A percentile compares a stretch with the other conserved stretches of the same genome.
These are phyloP conservation scores for Bellardia bayeri DNA, from an alignment of 2,888 invertebrate species.

Conservation along the genomic window DNA sequence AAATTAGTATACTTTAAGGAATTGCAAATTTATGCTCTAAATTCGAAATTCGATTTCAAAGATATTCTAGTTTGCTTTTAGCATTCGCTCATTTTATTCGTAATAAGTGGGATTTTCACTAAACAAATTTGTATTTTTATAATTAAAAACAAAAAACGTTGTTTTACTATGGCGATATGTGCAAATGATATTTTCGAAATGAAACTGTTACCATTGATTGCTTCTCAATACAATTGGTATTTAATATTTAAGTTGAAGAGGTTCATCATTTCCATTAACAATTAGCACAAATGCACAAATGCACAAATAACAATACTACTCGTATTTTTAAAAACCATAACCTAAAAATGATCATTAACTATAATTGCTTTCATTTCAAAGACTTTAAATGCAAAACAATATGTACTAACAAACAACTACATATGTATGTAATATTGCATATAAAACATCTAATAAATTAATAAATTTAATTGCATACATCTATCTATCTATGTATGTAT, in stretches of 20 bases:
- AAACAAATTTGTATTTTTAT: constrained; percentile 52
- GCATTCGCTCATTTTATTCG: constrained; percentile 20
- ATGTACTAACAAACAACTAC: not conserved
- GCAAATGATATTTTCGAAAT: not conserved
- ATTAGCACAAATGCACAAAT: not conserved
- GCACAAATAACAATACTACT: not conserved
- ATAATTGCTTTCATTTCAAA: constrained; percentile 52
- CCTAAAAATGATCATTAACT: constrained; percentile 6
- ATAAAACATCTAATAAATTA: constrained; percentile 19
- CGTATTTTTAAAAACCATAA: constrained; percentile 9
- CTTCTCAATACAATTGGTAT: not conserved
- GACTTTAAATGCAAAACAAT: constrained; percentile 22
- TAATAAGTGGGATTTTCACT: constrained; percentile 35
- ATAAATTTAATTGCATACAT: constrained; percentile 1
- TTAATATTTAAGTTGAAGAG: too few relatives aligned
- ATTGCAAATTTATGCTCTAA: not conserved
- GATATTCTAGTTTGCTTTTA: not conserved
- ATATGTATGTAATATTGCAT: too few relatives aligned
- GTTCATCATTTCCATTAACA: not conserved
- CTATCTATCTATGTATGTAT: not conserved
- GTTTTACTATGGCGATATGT: constrained; percentile 19
- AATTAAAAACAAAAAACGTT: constrained; percentile 35
- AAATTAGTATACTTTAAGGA: not conserved
- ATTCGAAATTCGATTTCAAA: constrained; percentile 2
- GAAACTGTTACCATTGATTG: constrained; percentile 15